Base-by-base conservation (phyloP, 2,797 vertebrate genomes). In the Pseudomugil gertrudae region DNA sequence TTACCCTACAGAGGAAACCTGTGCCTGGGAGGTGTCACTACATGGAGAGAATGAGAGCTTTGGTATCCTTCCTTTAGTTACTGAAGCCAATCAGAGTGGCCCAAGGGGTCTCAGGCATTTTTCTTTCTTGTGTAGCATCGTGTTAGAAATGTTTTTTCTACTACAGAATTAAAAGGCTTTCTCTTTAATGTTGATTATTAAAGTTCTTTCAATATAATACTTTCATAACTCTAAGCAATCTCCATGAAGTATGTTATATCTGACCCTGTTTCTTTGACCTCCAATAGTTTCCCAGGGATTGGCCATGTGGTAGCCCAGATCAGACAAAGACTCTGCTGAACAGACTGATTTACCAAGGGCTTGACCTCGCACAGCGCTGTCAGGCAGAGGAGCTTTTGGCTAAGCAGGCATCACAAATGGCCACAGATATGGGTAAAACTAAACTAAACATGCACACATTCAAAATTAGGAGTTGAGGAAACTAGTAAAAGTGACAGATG, bases 11-110 rank as follows among this genome's bases (percentile, higher is more conserved):
- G 50, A 85, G 48, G 60, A 90, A 87, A 60, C 51, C 88, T 43
- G 87, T 69, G 56, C 68, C 87, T 56, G 92, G 90, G 83, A 92
- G 82, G 84, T 84, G 59, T 69, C 87, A 32, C 63, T 95, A 94
- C 69, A 74, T 79, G 33, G 89, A 92, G 78, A 92, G 88, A 81
- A 88, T 95, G 74, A 87, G 60, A 59, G 69, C 74, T 10, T 90
- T 17, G 81, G 94, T 95, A 94, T 84, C 72, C 80, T 89, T 87
- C 61, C 61, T 78, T 59, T 84, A 76, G 50, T 43, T 63, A 10
- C 4, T 48, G 30, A 64, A 57, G 29, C 21, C 40, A 1, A 26
- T 64, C 36, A 74, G 36, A 63, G 17, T 52, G 17, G 14, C 19
- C 24, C 54, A 3, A 57, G 9, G 70, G 76, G 47, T 29, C 14